Base-by-base conservation (phyloP, 92 coral and sea anemone species). In the Palythoa caribaeorum region DNA sequence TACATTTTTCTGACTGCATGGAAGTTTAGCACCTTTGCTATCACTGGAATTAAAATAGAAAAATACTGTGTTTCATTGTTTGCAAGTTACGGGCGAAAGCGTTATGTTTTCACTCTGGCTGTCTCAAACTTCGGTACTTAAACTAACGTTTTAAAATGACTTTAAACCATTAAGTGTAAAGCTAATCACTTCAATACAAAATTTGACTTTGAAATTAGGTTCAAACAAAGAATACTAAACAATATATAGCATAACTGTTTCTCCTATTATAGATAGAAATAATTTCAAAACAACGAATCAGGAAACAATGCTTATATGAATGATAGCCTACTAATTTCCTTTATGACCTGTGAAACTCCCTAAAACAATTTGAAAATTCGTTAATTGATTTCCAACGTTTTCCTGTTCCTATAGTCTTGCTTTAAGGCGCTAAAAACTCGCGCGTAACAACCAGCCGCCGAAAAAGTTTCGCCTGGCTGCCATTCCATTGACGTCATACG, bases 371-470 rank as follows among this genome's bases (percentile, higher is more conserved):
- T 66, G 86, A 81, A 48, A 20, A 19, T 40, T 48, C 57, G 74
- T 20, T 63, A 65, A 80, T 80, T 80, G 73, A 57, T 6, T 38
- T 19, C 86, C 76, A 81, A 36, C 40, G 59, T 65, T 81, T 81
- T 81, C 86, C 86, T 81, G 86, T 81, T 81, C 66, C 15, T 47
- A 19, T 14, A 54, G 3, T 65, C 20, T 52, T 66, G 60, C 10
- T 44, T 81, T 81, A 60, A 60, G 84, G 72, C 21, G 83, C 14
- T 37, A 16, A 38, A 40, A n/a, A 11, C 19, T 52, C 9, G 70
- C 70, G 70, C 70, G 6, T 9, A n/a, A 63, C 17, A 48, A 14
- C 9, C 7, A 20, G 14, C 37, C 2, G 16, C 57, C 36, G 19
- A 76, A 17, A 47, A 19, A 13, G 38, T 2, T 15, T 0, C 12